These are phyloP conservation scores for Oenanthe oenanthe DNA, from an alignment of 2,113 vertebrate genomes.

Conservation along the genomic window DNA sequence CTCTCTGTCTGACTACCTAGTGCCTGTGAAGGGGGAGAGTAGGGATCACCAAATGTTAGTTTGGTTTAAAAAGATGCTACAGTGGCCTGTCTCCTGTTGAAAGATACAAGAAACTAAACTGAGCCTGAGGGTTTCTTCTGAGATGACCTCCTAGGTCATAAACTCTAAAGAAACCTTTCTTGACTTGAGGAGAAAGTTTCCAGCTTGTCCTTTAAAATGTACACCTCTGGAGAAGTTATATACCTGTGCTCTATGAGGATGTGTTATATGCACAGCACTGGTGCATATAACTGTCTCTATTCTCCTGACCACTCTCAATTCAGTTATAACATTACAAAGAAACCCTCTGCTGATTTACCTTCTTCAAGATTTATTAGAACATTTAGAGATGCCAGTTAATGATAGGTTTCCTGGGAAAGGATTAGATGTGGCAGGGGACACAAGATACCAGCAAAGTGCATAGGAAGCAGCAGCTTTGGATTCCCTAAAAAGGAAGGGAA, in stretches of 20 bases:
- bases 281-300: background rate
- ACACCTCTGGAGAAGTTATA: fast-evolving
- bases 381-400: background rate
- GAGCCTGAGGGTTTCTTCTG: background rate
- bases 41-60: background rate
- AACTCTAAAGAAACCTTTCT: background rate
- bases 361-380: background rate
- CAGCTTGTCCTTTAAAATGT: background rate
- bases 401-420: background rate
- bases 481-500: background rate
- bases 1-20: background rate
- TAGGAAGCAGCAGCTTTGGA: background rate
- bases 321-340: background rate
- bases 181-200: background rate
- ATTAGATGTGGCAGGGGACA: fast-evolving
- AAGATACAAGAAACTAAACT: background rate
- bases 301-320: background rate
- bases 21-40: background rate
- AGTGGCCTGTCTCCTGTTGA: background rate
- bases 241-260: background rate
- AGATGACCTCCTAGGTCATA: background rate
- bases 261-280: background rate
- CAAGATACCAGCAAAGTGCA: background rate
- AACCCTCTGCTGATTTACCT: background rate
- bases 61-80: background rate